Conservation (phyloP, 1,140 invertebrate genomes). For the Macrostomum lignano region DNA sequence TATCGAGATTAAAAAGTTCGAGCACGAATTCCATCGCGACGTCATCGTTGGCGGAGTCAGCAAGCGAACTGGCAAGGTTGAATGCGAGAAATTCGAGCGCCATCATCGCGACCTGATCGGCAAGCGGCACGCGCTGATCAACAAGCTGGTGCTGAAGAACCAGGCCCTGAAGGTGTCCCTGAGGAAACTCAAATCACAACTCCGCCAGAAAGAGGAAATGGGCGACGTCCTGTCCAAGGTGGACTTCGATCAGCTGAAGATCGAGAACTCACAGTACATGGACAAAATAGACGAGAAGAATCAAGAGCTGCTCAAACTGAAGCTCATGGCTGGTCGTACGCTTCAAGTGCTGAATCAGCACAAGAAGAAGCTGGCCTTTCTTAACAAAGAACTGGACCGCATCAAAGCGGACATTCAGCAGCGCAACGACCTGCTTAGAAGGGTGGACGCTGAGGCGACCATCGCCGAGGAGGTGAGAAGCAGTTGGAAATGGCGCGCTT, state of each 20-base stretch:
- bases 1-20: constrained; percentile 22
- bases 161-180: constrained; percentile 23
- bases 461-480: too few relatives aligned
- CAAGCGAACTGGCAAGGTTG: constrained; percentile 16
- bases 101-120: constrained; percentile 10
- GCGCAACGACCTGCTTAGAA: too few relatives aligned
- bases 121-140: constrained; percentile 21
- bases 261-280: constrained; percentile 28
- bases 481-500: too few relatives aligned
- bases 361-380: too few relatives aligned
- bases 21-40: constrained; percentile 26
- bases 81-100: constrained; percentile 22
- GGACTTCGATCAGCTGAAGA: constrained; percentile 27
- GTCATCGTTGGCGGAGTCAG: constrained; percentile 22
- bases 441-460: too few relatives aligned
- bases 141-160: constrained; percentile 25
- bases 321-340: constrained; percentile 24
- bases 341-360: constrained; percentile 21
- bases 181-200: constrained; percentile 22
- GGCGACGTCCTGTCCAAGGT: constrained; percentile 28
- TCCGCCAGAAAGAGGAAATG: constrained; percentile 30
- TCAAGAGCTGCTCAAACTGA: constrained; percentile 21
- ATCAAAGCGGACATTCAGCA: too few relatives aligned
- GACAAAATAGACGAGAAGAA: constrained; percentile 28
- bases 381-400: too few relatives aligned